phyloP scores from a whole-genome alignment of 2,113 vertebrate genomes.

The Macheiramphus alcinus region DNA sequence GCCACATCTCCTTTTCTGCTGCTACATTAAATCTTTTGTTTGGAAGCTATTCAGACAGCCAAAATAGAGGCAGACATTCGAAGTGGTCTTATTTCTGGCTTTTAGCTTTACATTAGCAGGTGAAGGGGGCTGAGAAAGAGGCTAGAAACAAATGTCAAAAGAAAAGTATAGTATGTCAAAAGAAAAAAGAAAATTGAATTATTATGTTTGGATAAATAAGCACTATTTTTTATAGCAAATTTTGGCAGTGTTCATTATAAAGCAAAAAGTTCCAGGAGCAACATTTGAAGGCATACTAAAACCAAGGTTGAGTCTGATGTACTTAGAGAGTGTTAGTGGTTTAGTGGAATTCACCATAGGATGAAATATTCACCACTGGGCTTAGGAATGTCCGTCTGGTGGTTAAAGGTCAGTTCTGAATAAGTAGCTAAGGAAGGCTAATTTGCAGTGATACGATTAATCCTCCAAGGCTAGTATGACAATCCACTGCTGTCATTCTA shows the following conservation, averaged over 20 bases:
- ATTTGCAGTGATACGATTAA: background rate
- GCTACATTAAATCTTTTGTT: background rate
- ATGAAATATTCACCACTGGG: background rate
- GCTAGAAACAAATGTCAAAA: background rate
- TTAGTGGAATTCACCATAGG: background rate
- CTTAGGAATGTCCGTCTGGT: background rate
- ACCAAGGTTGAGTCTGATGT: background rate
- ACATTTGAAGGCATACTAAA: background rate
- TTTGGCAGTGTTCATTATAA: background rate
- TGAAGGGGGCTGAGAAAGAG: background rate
- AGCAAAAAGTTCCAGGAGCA: background rate
- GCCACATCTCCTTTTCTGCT: background rate
- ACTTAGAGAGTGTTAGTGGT: background rate
- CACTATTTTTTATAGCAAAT: background rate
- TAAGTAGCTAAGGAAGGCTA: background rate
- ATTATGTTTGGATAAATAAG: background rate
- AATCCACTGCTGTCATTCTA: background rate
- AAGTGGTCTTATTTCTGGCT: background rate
- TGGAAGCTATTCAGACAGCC: background rate
- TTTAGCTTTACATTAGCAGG: background rate
- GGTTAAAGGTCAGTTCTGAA: slow-evolving; percentile 6
- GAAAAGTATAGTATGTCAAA: background rate
- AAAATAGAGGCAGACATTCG: background rate
- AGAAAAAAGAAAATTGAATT: background rate
- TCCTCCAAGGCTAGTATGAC: background rate